phyloP scores from a whole-genome alignment of 1,140 invertebrate species.

The Cydia strobilella region DNA sequence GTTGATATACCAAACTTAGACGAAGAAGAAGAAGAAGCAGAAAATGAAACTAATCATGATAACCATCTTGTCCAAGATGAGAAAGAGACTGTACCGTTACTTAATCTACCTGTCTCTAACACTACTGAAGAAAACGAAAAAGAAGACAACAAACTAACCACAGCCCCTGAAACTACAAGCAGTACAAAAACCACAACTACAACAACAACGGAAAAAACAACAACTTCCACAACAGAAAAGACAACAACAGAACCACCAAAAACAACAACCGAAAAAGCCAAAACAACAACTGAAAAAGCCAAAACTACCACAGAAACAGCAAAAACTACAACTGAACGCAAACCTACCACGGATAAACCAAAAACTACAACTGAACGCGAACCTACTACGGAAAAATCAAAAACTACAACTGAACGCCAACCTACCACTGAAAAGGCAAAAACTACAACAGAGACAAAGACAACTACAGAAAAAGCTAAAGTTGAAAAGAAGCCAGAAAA shows the following conservation, averaged over 20 bases:
- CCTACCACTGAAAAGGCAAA: conserved; percentile 37
- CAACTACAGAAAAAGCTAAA: conserved; percentile 32
- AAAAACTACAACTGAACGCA: conserved; percentile 35
- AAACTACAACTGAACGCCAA: no score
- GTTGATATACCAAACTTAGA: conserved; percentile 55
- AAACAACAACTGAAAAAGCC: conserved; percentile 38
- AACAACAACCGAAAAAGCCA: conserved; percentile 60
- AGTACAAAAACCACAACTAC: conserved; percentile 46
- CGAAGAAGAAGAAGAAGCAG: conserved; percentile 55
- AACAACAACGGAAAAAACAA: conserved; percentile 43
- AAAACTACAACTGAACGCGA: conserved; percentile 38
- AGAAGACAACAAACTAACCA: conserved; percentile 47
- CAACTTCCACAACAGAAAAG: conserved; percentile 44
- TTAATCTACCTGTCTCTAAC: conserved; percentile 42
- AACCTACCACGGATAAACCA: conserved; percentile 34
- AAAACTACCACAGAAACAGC: conserved; percentile 24
- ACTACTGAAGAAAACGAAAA: conserved; percentile 51
- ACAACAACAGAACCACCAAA: conserved; percentile 53
- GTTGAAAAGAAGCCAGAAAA: conserved; percentile 52
- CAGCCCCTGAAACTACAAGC: conserved; percentile 46
- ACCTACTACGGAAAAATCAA: conserved; percentile 36
- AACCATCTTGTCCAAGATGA: conserved; percentile 63
- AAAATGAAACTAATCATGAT: conserved; percentile 65
- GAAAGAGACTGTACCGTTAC: conserved; percentile 37
- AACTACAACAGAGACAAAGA: conserved; percentile 29